Conservation (phyloP, 1,140 invertebrate genomes). For the Choristoneura fumiferana region DNA sequence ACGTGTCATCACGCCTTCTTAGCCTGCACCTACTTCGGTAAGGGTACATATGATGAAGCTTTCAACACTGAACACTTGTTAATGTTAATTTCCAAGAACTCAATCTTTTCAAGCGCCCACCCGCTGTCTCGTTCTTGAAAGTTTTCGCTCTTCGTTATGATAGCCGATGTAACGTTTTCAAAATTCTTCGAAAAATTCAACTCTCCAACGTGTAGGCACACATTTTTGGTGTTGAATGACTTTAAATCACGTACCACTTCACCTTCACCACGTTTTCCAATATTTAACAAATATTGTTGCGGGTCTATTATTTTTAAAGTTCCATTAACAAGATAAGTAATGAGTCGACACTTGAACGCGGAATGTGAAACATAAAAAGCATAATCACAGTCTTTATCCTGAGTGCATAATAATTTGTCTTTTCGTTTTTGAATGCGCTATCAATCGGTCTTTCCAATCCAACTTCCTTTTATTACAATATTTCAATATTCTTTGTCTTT, state of each 20-base stretch:
- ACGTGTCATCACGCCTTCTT: constrained; percentile 4
- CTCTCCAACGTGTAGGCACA: not conserved
- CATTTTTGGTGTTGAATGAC: not conserved
- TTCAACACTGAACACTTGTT: not conserved
- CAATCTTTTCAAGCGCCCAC: constrained; percentile 7
- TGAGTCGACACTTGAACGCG: not conserved
- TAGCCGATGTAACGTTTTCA: not conserved
- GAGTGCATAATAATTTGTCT: not conserved
- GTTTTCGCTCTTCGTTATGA: not conserved
- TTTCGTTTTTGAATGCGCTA: not conserved
- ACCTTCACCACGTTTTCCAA: not conserved
- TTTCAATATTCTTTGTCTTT: too few relatives aligned
- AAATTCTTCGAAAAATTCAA: not conserved
- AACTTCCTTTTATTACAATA: too few relatives aligned
- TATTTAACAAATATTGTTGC: not conserved
- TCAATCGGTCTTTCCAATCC: too few relatives aligned
- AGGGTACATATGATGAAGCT: not conserved
- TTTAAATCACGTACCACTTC: not conserved
- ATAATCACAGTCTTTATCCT: not conserved
- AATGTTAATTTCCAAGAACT: not conserved
- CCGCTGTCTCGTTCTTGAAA: constrained; percentile 19
- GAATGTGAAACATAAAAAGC: not conserved
- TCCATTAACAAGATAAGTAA: not conserved
- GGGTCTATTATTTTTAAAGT: not conserved
- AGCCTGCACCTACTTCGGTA: not conserved